These are phyloP conservation scores for Aythya baeri DNA, from an alignment of 2,113 vertebrate species.

Conservation along the genomic window DNA sequence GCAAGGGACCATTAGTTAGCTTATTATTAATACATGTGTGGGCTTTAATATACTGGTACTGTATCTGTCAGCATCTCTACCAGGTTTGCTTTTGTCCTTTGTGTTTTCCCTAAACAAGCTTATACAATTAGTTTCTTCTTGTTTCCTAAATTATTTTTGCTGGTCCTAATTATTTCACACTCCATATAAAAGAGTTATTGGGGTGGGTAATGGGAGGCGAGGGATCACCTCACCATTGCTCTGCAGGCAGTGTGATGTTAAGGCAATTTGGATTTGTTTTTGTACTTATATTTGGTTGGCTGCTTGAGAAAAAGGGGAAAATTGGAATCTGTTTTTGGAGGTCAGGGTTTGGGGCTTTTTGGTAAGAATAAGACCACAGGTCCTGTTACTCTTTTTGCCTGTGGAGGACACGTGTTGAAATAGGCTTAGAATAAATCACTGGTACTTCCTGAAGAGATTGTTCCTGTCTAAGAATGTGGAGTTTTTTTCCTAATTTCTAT, in stretches of 20 bases:
- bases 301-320: constrained; percentile 5
- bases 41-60: constrained; percentile 58
- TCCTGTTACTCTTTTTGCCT: neutral
- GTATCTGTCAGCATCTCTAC: constrained; percentile 51
- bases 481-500: neutral
- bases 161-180: constrained; percentile 84
- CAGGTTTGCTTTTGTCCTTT: constrained; percentile 63
- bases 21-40: constrained; percentile 49
- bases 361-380: neutral
- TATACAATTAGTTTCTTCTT: constrained; percentile 82
- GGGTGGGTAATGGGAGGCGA: constrained; percentile 78
- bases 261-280: constrained; percentile 74
- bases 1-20: constrained; percentile 63
- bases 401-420: neutral
- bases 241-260: constrained; percentile 63
- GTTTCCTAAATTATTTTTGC: constrained; percentile 84
- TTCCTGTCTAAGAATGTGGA: neutral
- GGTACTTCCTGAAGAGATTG: neutral
- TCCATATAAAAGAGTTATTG: constrained; percentile 86
- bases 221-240: constrained; percentile 67
- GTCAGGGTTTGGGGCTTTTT: neutral
- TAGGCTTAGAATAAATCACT: neutral
- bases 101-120: constrained; percentile 80
- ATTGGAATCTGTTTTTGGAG: neutral
- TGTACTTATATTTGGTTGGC: constrained; percentile 52